Evolutionary conservation across 2,113 vertebrate genomes (phyloP).

Genomic region (Otolemur garnettii): DNA sequence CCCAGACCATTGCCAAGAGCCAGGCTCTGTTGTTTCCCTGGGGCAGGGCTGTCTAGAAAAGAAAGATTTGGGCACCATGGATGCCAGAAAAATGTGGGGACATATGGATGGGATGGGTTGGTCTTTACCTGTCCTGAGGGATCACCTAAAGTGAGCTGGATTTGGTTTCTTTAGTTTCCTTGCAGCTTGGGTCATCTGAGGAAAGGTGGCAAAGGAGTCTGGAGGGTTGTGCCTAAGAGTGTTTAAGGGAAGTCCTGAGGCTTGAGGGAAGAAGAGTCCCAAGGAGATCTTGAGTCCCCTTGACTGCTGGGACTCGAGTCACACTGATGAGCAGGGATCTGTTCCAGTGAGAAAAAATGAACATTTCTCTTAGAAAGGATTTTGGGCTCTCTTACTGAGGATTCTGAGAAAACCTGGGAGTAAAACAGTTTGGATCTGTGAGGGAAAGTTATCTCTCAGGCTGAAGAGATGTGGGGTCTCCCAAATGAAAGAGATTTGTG

Average conservation of each 20-base stretch:
- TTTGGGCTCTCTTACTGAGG: neutral
- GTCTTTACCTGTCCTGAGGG: neutral
- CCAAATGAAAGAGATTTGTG: too few relatives aligned
- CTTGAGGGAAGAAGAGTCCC: neutral
- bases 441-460: neutral
- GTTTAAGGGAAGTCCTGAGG: neutral
- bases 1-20: neutral
- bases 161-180: neutral
- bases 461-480: neutral
- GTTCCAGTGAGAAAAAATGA: fast-evolving
- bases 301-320: too few relatives aligned
- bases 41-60: too few relatives aligned
- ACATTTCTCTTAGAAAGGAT: neutral
- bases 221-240: neutral
- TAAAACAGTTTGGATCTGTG: neutral
- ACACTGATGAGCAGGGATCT: neutral
- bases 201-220: neutral
- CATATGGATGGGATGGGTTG: neutral
- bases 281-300: too few relatives aligned
- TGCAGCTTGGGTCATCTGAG: neutral
- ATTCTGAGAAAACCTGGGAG: neutral
- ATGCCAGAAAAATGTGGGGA: neutral
- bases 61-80: neutral
- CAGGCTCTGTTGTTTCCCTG: neutral
- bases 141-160: neutral